Conservation (phyloP, 2,797 vertebrate species). For the Pangasius larnaudii region DNA sequence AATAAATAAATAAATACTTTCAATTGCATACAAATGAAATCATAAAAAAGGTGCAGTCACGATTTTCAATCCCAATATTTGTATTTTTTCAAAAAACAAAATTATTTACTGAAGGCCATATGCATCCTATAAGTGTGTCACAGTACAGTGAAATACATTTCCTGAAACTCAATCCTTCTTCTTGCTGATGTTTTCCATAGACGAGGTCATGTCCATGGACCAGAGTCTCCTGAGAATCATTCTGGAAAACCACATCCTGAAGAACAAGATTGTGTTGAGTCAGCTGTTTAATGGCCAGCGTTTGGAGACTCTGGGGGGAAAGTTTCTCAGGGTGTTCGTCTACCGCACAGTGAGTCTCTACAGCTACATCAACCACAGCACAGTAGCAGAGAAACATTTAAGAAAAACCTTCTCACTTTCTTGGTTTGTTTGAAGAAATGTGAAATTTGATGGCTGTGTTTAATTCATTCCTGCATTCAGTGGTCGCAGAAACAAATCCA, state of each 20-base stretch:
- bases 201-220: slow-evolving; percentile 88
- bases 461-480: neutral
- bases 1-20: neutral
- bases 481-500: neutral
- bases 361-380: neutral
- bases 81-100: neutral
- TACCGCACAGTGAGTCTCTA: slow-evolving; percentile 89
- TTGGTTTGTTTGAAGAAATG: neutral
- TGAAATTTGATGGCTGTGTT: neutral
- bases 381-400: neutral
- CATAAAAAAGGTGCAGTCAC: neutral
- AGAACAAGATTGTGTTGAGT: slow-evolving; percentile 85
- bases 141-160: neutral
- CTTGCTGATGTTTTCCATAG: slow-evolving; percentile 65
- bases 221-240: slow-evolving; percentile 84
- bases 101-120: neutral
- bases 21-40: neutral
- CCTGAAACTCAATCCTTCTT: neutral
- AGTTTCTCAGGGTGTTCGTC: slow-evolving; percentile 90
- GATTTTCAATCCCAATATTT: neutral
- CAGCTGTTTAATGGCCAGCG: slow-evolving; percentile 92
- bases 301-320: slow-evolving; percentile 91
- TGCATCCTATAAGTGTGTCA: neutral
- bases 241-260: slow-evolving; percentile 93
- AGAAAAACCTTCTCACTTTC: neutral